Percentiles rank a stretch among this genome's conserved stretches.
Conservation (phyloP, 2,113 vertebrate genomes). For the Muntiacus reevesi region DNA sequence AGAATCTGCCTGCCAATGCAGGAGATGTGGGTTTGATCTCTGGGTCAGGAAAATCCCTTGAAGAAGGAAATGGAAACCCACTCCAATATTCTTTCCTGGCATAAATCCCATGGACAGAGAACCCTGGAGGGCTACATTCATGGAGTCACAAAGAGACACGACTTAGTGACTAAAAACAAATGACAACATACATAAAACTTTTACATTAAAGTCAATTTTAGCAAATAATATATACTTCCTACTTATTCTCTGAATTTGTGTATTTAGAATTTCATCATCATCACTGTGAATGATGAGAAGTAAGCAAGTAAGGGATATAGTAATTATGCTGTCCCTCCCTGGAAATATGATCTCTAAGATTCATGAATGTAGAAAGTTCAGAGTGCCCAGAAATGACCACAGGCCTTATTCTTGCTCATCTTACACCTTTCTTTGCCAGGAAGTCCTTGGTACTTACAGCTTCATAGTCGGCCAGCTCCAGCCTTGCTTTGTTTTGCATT, state of each 20-base stretch:
- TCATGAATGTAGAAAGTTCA: not conserved
- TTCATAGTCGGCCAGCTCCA: constrained; percentile 97
- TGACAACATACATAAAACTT: not conserved
- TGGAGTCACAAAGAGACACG: not conserved
- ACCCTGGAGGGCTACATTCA: not conserved
- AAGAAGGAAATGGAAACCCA: not conserved
- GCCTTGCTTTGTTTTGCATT: constrained; percentile 98
- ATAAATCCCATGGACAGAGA: not conserved
- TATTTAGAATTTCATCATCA: not conserved
- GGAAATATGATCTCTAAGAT: not conserved
- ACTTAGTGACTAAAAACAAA: not conserved
- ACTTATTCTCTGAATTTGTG: not conserved
- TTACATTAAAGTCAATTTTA: not conserved
- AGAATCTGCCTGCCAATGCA: not conserved
- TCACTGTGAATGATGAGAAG: not conserved
- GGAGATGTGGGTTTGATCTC: not conserved
- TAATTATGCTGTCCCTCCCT: not conserved
- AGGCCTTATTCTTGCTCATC: not conserved
- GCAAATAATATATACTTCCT: not conserved
- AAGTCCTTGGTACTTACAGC: constrained; percentile 87
- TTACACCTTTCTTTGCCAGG: not conserved
- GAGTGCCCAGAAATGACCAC: not conserved
- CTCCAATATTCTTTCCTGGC: not conserved
- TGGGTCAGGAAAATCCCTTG: not conserved
- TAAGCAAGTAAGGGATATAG: not conserved